Base-by-base conservation (phyloP, 2,888 invertebrate genomes). In the Rhodophaea formosa region DNA sequence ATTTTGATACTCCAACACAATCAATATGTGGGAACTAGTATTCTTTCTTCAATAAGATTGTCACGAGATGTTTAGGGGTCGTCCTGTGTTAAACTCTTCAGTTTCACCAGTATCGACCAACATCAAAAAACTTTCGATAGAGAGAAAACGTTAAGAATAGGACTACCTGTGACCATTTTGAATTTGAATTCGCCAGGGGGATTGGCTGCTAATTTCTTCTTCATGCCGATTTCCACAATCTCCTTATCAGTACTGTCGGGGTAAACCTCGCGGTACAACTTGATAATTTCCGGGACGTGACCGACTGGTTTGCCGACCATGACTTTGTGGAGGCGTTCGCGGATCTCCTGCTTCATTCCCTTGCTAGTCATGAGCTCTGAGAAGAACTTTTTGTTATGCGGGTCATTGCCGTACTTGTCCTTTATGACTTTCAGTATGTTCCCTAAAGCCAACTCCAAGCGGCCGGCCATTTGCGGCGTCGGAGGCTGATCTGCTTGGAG, bases 381-480 rank as follows among this genome's bases (percentile, higher is more conserved):
- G 23, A 56, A 62, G 78, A 66, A 44, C 62, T 15, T 5, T 35
- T 10, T 7, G 35, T 56, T 55, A 71, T 60, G 1, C 57, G 53
- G 12, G 63, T 59, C 55, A 1, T 52, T 29, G 30, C 61, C 62
- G 56, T 63, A 68, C 45, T 63, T 54, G 5, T 60, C 53, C 64
- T 72, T 80, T 39, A 87, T 66, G 30, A 82, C 72, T 70, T 84
- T 86, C 57, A 87, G 60, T 45, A 90, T 74, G 43, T 49, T 58
- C 56, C 89, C 88, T 54, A 90, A 65, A 16, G 82, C 83, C 57
- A 87, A 65, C 71, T 88, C 88, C 58, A 90, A 63, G n/a, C 88
- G 82, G 42, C 88, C 87, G 29, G 62, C 71, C 63, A 84, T 60
- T 64, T 79, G 78, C 44, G 66, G 67, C 42, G 75, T 64, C 2